Evolutionary conservation across 2,888 invertebrate genomes (phyloP).

Genomic region (Parnassius mnemosyne): DNA sequence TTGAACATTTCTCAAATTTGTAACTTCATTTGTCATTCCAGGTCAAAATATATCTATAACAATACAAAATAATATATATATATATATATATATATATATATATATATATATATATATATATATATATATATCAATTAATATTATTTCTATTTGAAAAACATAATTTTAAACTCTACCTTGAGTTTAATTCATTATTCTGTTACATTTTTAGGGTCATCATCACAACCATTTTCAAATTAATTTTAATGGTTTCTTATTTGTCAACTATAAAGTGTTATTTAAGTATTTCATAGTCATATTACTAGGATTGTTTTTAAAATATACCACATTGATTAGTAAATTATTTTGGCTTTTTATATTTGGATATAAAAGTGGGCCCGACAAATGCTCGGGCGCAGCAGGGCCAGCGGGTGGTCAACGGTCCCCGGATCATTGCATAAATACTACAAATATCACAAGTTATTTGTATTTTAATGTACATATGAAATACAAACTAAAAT

Average conservation of each 20-base stretch:
- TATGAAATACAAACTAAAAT: slow-evolving; percentile 30
- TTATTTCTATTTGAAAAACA: background rate
- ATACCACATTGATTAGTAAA: slow-evolving; percentile 54
- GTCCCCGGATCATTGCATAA: slow-evolving; percentile 57
- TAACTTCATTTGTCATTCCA: background rate
- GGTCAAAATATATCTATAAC: background rate
- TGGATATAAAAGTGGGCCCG: slow-evolving; percentile 59
- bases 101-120: too few relatives aligned
- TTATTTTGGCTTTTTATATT: slow-evolving; percentile 63
- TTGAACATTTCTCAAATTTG: too few relatives aligned
- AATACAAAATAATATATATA: too few relatives aligned
- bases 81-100: too few relatives aligned
- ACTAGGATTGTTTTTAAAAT: slow-evolving; percentile 48
- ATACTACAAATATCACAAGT: slow-evolving; percentile 60
- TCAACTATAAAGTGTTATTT: slow-evolving; percentile 39
- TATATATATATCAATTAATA: too few relatives aligned
- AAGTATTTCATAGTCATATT: slow-evolving; percentile 49
- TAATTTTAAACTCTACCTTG: slow-evolving; percentile 1
- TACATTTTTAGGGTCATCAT: slow-evolving; percentile 1
- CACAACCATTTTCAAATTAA: slow-evolving; percentile 24
- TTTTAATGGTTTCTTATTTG: slow-evolving; percentile 30
- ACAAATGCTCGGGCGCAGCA: slow-evolving; percentile 56
- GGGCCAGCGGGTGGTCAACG: slow-evolving; percentile 56
- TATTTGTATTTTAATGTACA: slow-evolving; percentile 36
- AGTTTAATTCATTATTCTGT: slow-evolving; percentile 8